A percentile compares a stretch with the other conserved stretches of the same genome.
Evolutionary conservation across 92 coral and sea anemone species (phyloP).

Genomic region (Umimayanthus chanpuru): DNA sequence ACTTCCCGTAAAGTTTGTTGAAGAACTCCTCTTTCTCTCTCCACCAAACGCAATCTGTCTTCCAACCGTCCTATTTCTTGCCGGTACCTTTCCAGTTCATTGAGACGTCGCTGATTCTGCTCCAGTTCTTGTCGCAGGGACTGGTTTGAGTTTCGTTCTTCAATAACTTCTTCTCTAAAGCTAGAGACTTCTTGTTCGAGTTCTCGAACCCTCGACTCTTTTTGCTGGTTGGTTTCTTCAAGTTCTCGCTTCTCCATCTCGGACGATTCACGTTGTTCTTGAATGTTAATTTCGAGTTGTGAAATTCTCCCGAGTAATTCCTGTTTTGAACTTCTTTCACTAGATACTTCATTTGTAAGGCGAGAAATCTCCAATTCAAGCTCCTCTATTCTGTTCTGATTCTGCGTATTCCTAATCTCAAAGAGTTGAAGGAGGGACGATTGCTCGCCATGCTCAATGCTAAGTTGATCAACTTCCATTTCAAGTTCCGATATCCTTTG

Average conservation of each 20-base stretch:
- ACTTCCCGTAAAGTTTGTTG: constrained; percentile 15
- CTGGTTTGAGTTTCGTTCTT: background rate
- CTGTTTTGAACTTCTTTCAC: constrained; percentile 4
- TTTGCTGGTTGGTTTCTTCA: background rate
- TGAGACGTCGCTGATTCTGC: background rate
- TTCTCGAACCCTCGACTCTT: constrained; percentile 2
- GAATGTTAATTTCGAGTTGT: background rate
- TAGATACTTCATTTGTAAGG: background rate
- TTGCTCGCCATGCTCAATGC: background rate
- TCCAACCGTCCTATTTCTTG: constrained; percentile 4
- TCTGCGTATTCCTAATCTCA: background rate
- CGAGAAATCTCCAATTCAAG: background rate
- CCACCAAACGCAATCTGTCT: background rate
- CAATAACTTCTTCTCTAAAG: constrained; percentile 1
- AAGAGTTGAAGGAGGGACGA: background rate
- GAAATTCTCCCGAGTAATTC: background rate
- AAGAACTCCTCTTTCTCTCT: constrained; percentile 4
- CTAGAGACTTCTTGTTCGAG: background rate
- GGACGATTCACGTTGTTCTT: background rate
- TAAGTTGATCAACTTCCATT: background rate
- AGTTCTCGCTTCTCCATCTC: background rate
- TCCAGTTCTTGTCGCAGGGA: background rate
- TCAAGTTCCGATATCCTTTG: background rate
- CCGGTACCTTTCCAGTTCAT: background rate
- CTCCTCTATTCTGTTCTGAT: constrained; percentile 5